Evolutionary conservation across 2,888 invertebrate genomes (phyloP).

Genomic region (Drosophila mercatorum): DNA sequence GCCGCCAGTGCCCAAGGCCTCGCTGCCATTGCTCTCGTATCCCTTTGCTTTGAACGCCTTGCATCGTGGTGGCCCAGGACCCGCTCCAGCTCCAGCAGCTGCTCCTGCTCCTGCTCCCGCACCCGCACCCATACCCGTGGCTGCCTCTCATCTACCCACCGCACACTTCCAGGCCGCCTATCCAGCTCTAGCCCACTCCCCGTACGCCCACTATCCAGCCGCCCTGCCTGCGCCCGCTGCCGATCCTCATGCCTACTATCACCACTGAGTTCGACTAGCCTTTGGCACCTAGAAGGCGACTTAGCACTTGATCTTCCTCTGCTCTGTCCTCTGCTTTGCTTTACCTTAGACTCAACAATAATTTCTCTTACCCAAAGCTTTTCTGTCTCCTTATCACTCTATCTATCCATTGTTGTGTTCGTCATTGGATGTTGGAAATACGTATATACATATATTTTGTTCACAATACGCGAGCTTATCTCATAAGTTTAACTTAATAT

Average conservation of each 20-base stretch:
- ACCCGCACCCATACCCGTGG: slow-evolving; percentile 51
- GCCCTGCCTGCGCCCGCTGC: slow-evolving; percentile 58
- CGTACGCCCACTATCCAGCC: slow-evolving; percentile 73
- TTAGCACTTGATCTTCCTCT: slow-evolving; percentile 13
- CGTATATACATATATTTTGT: slow-evolving; percentile 27
- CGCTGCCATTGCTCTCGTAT: slow-evolving; percentile 59
- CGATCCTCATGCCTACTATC: slow-evolving; percentile 74
- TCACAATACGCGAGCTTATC: slow-evolving; percentile 27
- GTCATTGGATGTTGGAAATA: slow-evolving; percentile 56
- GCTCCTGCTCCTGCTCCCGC: slow-evolving; percentile 56
- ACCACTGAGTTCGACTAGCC: slow-evolving; percentile 58
- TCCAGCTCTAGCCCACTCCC: slow-evolving; percentile 77
- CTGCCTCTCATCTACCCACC: slow-evolving; percentile 55
- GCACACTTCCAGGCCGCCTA: slow-evolving; percentile 79
- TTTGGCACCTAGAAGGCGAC: slow-evolving; percentile 45
- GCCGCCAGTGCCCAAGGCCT: slow-evolving; percentile 69
- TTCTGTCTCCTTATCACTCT: slow-evolving; percentile 27
- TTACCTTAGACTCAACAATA: slow-evolving; percentile 1
- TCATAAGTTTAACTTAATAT: slow-evolving; percentile 29
- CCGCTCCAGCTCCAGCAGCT: slow-evolving; percentile 44
- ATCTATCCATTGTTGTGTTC: slow-evolving; percentile 53
- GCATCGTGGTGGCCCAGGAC: slow-evolving; percentile 52
- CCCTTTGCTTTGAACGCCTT: slow-evolving; percentile 52
- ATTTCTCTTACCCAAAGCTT: slow-evolving; percentile 8
- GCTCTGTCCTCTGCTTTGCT: slow-evolving; percentile 18